These are phyloP conservation scores for Gymnocheta viridis DNA, from an alignment of 2,888 invertebrate genomes.

Conservation along the genomic window DNA sequence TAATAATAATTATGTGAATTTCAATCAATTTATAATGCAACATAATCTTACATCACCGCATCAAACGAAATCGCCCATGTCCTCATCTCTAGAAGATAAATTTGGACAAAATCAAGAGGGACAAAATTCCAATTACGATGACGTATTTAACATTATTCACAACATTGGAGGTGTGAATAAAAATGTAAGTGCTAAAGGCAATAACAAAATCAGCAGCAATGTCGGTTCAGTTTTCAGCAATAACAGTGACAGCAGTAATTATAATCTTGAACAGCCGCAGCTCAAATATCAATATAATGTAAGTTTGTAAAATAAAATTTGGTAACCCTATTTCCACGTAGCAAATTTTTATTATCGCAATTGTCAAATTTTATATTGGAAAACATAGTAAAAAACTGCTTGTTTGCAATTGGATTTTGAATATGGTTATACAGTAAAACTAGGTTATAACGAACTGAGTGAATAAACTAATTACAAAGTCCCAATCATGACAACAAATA, in stretches of 20 bases:
- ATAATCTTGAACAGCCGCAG: conserved; percentile 42
- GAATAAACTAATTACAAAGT: no score
- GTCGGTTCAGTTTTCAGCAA: neutral
- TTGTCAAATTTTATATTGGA: no score
- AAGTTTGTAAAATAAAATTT: conserved; percentile 34
- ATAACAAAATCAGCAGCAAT: conserved; percentile 3
- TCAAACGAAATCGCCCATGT: conserved; percentile 10
- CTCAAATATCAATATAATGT: conserved; percentile 51
- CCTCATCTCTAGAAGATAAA: conserved; percentile 10
- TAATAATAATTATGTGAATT: conserved; percentile 81
- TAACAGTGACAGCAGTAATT: conserved; percentile 34
- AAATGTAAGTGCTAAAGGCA: conserved; percentile 14
- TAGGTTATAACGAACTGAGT: no score
- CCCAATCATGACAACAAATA: no score
- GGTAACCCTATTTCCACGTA: neutral
- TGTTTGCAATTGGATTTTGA: no score
- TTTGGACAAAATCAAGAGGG: conserved; percentile 23
- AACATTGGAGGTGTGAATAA: conserved; percentile 15
- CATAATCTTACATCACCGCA: conserved; percentile 76
- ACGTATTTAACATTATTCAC: conserved; percentile 39
- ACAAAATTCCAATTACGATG: conserved; percentile 32
- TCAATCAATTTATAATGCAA: conserved; percentile 81
- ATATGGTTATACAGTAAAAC: no score
- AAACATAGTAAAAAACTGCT: no score
- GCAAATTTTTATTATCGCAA: neutral